Base-by-base conservation (phyloP, 2,113 vertebrate genomes). In the Empidonax alnorum region DNA sequence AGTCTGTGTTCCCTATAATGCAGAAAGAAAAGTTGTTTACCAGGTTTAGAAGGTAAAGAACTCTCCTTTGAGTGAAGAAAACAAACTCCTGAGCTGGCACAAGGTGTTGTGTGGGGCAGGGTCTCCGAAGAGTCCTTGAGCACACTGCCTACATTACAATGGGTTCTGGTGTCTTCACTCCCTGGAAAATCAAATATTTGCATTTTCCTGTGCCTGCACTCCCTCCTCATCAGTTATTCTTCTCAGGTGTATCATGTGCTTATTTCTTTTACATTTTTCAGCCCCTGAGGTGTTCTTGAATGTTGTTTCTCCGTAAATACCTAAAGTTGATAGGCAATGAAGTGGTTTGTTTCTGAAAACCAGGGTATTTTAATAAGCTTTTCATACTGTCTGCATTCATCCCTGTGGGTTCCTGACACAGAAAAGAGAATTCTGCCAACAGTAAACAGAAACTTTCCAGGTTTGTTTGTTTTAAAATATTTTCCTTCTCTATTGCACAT, bases 151-250 rank as follows among this genome's bases (percentile, higher is more conserved):
- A 39, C n/a, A 2, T 50, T 89, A 12, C 77, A 87, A 71, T 21
- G 35, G 53, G 52, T 27, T 91, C 71, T 67, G 11, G 9, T 59
- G 25, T 68, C 65, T 76, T 93, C 65, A 12, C 18, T 94, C 67
- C 47, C 21, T 50, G 87, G 17, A 69, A 86, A 59, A 78, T 80
- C 80, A 94, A 89, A 95, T 93, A 96, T 95, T 97, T 96, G 74
- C 77, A 58, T 89, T 88, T 93, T 76, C 42, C 84, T 76, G 59
- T 88, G 42, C 58, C 69, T 96, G 23, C 39, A 6, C 49, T 79
- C 18, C 46, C 25, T 10, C 71, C 56, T 86, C 76, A 72, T 94
- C 92, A 94, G 65, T 93, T 89, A 95, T 97, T 97, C 89, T 73
- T 77, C 89, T 78, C 86, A 93, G 88, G 94, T 78, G 56, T 69